Percentiles rank a stretch among this genome's conserved stretches.
phyloP scores from a whole-genome alignment of 2,113 vertebrate genomes.

The Otus sunia region DNA sequence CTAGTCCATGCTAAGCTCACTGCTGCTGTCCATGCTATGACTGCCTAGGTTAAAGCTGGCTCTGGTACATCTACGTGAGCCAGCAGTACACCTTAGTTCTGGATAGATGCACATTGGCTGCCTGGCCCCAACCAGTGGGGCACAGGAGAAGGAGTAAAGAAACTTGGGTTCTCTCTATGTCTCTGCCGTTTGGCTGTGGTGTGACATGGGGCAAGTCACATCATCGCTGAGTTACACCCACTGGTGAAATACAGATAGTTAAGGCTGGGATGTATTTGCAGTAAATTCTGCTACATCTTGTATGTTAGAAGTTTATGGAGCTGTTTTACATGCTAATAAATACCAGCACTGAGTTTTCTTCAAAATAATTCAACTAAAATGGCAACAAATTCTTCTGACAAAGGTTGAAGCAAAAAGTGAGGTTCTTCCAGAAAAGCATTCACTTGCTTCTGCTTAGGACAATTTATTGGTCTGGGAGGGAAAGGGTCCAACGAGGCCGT shows the following conservation, averaged over 20 bases:
- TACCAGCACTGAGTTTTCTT: not conserved
- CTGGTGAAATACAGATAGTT: not conserved
- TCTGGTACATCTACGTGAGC: not conserved
- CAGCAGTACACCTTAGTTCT: not conserved
- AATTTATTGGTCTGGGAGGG: not conserved
- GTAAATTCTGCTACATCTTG: not conserved
- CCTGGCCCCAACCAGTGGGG: not conserved
- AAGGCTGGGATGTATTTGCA: not conserved
- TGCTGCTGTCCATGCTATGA: not conserved
- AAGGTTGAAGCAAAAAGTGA: not conserved
- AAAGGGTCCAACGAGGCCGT: not conserved
- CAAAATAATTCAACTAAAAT: not conserved
- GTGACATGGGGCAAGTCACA: not conserved
- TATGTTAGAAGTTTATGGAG: not conserved
- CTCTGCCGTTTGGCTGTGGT: not conserved
- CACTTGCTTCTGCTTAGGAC: not conserved
- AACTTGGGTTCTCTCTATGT: not conserved
- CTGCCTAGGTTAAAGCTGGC: not conserved
- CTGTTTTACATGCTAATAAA: not conserved
- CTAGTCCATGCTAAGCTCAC: not conserved
- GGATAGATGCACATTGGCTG: not conserved
- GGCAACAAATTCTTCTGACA: not conserved
- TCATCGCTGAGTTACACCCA: not conserved
- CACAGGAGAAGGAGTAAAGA: not conserved
- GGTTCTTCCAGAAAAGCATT: not conserved